These are phyloP conservation scores for Liparis tanakae DNA, from an alignment of 2,797 vertebrate genomes.

Conservation along the genomic window DNA sequence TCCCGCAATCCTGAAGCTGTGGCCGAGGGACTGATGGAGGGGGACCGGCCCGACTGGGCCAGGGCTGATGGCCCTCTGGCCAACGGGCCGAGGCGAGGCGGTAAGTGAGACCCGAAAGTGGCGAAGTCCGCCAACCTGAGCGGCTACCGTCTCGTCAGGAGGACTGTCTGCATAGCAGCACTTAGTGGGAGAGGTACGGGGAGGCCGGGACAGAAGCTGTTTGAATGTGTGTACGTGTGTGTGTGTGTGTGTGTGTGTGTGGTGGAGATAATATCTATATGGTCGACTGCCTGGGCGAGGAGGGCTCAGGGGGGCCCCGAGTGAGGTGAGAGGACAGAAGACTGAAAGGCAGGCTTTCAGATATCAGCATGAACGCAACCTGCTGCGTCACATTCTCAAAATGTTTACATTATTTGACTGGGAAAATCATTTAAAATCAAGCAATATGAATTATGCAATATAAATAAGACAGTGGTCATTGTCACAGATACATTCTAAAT, in stretches of 20 bases:
- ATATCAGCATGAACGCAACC: constrained; percentile 15
- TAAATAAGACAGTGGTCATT: background rate
- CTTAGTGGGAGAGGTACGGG: constrained; percentile 19
- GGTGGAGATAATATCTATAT: constrained; percentile 21
- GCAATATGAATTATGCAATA: background rate
- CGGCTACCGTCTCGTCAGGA: constrained; percentile 29
- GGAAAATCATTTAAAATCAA: background rate
- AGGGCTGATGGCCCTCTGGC: constrained; percentile 23
- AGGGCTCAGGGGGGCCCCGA: constrained; percentile 62
- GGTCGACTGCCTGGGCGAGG: constrained; percentile 48
- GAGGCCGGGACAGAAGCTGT: constrained; percentile 47
- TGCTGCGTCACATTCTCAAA: constrained; percentile 1
- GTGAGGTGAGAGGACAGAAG: constrained; percentile 38
- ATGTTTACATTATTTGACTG: background rate
- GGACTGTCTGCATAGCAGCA: constrained; percentile 29
- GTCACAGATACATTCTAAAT: background rate
- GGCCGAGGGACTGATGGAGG: constrained; percentile 54
- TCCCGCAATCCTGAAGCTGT: constrained; percentile 67
- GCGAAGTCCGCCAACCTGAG: constrained; percentile 44
- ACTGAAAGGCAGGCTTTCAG: constrained; percentile 16
- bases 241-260: constrained; percentile 10
- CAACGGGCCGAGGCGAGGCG: constrained; percentile 39
- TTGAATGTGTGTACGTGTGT: constrained; percentile 13
- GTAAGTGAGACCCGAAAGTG: constrained; percentile 47
- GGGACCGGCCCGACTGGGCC: constrained; percentile 68